Evolutionary conservation across 2,888 invertebrate genomes (phyloP).

Genomic region (Celastrina argiolus): DNA sequence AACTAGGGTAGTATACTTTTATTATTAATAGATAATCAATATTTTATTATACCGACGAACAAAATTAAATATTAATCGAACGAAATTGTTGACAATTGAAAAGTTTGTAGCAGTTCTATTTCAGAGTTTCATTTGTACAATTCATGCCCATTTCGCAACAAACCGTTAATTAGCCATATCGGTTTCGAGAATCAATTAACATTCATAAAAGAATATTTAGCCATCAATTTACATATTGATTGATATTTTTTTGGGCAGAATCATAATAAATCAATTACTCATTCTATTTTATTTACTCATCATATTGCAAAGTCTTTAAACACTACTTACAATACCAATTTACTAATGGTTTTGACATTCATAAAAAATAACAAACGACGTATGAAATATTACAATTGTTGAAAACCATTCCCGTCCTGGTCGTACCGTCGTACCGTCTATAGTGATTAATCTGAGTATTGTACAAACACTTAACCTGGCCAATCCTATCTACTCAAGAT

Average conservation of each 20-base stretch:
- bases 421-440: no score
- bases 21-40: not conserved
- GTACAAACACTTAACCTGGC: no score
- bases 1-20: not conserved
- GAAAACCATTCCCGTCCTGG: no score
- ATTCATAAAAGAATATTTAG: constrained; percentile 9
- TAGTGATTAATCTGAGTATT: no score
- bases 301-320: no score
- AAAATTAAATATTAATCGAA: constrained; percentile 8
- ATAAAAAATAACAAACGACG: no score
- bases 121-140: not conserved
- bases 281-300: not conserved
- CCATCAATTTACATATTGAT: not conserved
- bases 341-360: no score
- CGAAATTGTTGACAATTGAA: not conserved
- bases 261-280: not conserved
- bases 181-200: constrained; percentile 35
- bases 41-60: not conserved
- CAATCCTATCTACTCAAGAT: not conserved
- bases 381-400: no score
- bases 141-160: constrained; percentile 30
- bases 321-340: no score
- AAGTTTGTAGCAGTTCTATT: not conserved
- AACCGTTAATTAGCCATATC: constrained; percentile 58
- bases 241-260: not conserved